Evolutionary conservation across 2,888 invertebrate genomes (phyloP), one percentile per base, ranked within the genome.

Genomic region (Acleris cristana): DNA sequence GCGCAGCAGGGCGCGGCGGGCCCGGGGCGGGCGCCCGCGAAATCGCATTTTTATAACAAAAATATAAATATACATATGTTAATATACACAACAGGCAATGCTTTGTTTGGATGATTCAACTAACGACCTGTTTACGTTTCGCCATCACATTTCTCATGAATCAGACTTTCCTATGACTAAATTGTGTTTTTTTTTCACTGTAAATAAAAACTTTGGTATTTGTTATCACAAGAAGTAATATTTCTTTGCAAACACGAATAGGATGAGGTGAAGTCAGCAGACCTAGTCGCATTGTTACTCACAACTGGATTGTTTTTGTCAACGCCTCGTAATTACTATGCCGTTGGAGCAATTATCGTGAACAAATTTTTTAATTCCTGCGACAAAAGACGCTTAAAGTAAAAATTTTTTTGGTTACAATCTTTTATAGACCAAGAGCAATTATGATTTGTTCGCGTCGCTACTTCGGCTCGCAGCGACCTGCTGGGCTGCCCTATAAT

Each of bases 401-500:
- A 76, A 75, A 72, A 69, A 1, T 26, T 81, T 84, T 83, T 83
- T 85, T 79, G 76, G 72, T 70, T 77, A 76, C 80, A 77, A 74
- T 79, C 75, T 75, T 78, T 79, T 84, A 82, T 84, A 81, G 80
- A 81, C 78, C 84, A 77, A 83, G 82, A 86, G 86, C 85, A 88
- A 89, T 90, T 87, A 88, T 81, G 82, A 83, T 76, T 85, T 81
- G 81, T 86, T 83, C 81, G 75, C 74, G 80, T 81, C 78, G 84
- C 83, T 80, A 81, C 83, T 82, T 79, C 83, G 80, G 82, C 75
- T 74, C 74, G 75, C 61, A 81, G 87, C 86, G 86, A 90, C 92
- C 91, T 90, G 92, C 91, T 89, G 88, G 61, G 88, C 80, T 77
- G 83, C 88, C 83, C 88, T 89, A 85, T 92, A 92, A 92, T 92